Evolutionary conservation across 2,888 invertebrate species (phyloP).

Genomic region (Tribolium freemani): DNA sequence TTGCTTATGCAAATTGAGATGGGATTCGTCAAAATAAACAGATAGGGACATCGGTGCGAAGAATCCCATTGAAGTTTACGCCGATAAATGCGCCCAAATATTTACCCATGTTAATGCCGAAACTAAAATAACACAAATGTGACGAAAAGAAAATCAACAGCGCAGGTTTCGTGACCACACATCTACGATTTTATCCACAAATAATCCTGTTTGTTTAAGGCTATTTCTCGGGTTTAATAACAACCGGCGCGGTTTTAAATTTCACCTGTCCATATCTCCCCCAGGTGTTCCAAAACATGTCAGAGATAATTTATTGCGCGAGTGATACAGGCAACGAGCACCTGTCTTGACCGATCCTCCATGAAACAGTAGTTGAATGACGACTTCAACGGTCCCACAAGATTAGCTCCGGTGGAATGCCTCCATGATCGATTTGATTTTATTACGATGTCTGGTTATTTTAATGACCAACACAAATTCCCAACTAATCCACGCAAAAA

Average conservation of each 20-base stretch:
- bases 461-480: slow-evolving; percentile 22
- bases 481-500: slow-evolving; percentile 54
- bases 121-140: slow-evolving; percentile 51
- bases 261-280: slow-evolving; percentile 41
- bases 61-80: slow-evolving; percentile 36
- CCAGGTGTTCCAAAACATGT: slow-evolving; percentile 40
- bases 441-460: slow-evolving; percentile 16
- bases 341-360: slow-evolving; percentile 18
- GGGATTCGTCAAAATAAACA: slow-evolving; percentile 48
- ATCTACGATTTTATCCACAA: slow-evolving; percentile 53
- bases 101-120: slow-evolving; percentile 48
- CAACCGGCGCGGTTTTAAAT: slow-evolving; percentile 35
- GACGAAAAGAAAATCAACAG: slow-evolving; percentile 52
- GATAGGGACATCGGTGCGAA: slow-evolving; percentile 41
- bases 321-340: slow-evolving; percentile 33
- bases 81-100: slow-evolving; percentile 47
- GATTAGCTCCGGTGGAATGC: slow-evolving; percentile 27
- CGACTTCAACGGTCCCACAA: slow-evolving; percentile 30
- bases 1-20: slow-evolving; percentile 41
- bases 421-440: slow-evolving; percentile 15
- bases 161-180: slow-evolving; percentile 52
- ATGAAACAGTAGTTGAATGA: slow-evolving; percentile 31
- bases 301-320: slow-evolving; percentile 26
- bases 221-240: slow-evolving; percentile 32
- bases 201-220: slow-evolving; percentile 45